Percentiles rank a stretch among this genome's conserved stretches.
These are phyloP conservation scores for Diabrotica balteata DNA, from an alignment of 2,888 invertebrate species.

Conservation along the genomic window DNA sequence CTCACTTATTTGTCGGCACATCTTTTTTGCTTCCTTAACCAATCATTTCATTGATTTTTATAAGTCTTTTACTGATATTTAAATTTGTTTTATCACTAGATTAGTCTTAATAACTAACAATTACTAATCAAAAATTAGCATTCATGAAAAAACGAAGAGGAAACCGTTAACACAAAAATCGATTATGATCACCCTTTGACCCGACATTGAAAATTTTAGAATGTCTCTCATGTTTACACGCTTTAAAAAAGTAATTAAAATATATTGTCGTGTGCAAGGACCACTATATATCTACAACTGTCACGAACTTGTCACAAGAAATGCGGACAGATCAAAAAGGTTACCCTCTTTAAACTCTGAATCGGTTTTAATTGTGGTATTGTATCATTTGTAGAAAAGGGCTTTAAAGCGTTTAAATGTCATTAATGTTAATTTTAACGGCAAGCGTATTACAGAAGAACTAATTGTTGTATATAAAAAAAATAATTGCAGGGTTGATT, in stretches of 20 bases:
- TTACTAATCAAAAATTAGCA: too few species aligned
- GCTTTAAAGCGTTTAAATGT: constrained; percentile 21
- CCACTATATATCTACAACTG: constrained; percentile 50
- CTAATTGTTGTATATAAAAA: too few species aligned
- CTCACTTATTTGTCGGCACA: too few species aligned
- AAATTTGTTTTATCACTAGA: too few species aligned
- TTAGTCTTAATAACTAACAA: too few species aligned
- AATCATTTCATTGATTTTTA: too few species aligned
- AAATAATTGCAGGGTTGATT: too few species aligned
- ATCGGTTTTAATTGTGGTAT: constrained; percentile 37
- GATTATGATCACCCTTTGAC: not conserved
- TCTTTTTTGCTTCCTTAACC: too few species aligned
- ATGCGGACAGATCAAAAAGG: constrained; percentile 46
- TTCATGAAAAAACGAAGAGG: too few species aligned
- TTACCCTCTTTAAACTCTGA: constrained; percentile 34
- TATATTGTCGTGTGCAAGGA: constrained; percentile 45
- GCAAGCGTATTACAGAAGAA: too few species aligned
- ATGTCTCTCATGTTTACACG: constrained; percentile 37
- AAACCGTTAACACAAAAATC: not conserved
- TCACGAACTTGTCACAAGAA: constrained; percentile 48
- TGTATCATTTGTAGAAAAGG: constrained; percentile 41
- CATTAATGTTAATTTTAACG: constrained; percentile 9
- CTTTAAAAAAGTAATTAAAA: constrained; percentile 48
- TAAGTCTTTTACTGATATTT: too few species aligned
- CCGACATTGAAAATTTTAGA: constrained; percentile 32